Evolutionary conservation across 2,888 invertebrate species (phyloP).

Genomic region (Bellardia bayeri): DNA sequence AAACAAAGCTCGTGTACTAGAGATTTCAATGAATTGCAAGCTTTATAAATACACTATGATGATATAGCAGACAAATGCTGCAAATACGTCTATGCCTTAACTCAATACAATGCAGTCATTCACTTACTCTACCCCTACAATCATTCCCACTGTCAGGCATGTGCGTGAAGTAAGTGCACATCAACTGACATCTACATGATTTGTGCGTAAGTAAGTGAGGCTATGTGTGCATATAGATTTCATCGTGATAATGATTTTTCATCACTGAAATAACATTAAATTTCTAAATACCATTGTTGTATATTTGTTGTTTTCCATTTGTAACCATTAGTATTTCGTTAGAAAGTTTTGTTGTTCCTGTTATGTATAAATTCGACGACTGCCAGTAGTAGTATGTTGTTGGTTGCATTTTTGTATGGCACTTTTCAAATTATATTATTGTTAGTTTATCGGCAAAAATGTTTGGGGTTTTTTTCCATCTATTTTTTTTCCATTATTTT

Average conservation of each 20-base stretch:
- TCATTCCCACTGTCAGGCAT: too few species aligned
- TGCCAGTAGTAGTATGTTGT: not conserved
- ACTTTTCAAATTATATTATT: slow-evolving; percentile 46
- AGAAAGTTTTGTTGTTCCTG: not conserved
- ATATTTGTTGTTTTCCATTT: slow-evolving; percentile 1
- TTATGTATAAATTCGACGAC: not conserved
- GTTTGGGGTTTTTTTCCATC: slow-evolving; percentile 28
- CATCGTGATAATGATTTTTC: slow-evolving; percentile 8
- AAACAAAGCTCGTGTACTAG: too few species aligned
- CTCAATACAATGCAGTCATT: not conserved
- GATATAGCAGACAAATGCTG: not conserved
- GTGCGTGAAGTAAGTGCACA: not conserved
- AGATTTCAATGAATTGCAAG: not conserved
- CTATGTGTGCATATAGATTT: not conserved
- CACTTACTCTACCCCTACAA: too few species aligned
- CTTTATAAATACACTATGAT: not conserved
- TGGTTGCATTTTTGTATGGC: not conserved
- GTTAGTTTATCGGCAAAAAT: slow-evolving; percentile 36
- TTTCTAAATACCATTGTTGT: slow-evolving; percentile 15
- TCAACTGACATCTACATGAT: not conserved
- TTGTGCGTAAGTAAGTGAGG: not conserved
- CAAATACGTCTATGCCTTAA: not conserved
- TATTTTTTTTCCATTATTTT: slow-evolving; percentile 49
- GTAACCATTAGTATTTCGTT: not conserved
- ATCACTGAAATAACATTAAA: slow-evolving; percentile 38